Evolutionary conservation across 2,888 invertebrate genomes (phyloP).

Genomic region (Eupithecia vulgata): DNA sequence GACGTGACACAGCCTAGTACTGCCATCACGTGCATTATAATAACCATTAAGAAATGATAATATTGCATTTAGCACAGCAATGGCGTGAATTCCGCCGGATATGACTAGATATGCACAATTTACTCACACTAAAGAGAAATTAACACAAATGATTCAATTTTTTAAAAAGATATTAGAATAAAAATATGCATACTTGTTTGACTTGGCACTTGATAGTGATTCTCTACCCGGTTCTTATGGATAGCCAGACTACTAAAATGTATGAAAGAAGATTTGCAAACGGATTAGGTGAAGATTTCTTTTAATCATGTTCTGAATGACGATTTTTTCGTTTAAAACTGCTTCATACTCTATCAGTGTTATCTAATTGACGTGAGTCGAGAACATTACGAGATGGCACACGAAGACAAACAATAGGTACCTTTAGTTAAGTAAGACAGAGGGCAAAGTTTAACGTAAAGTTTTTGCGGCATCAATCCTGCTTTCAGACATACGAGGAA

Average conservation of each 20-base stretch:
- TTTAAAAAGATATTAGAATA: neutral
- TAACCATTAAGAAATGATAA: slow-evolving; percentile 29
- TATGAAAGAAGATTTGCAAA: neutral
- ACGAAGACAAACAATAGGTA: slow-evolving; percentile 34
- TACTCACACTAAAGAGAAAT: slow-evolving; percentile 12
- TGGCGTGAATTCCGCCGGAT: slow-evolving; percentile 13
- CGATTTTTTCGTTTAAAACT: neutral
- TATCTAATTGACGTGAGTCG: neutral
- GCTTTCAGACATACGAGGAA: slow-evolving; percentile 55
- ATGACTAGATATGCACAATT: slow-evolving; percentile 13
- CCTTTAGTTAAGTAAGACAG: neutral
- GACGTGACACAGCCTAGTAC: slow-evolving; percentile 34
- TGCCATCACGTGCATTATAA: slow-evolving; percentile 45
- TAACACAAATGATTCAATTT: slow-evolving; percentile 1
- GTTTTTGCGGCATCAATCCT: slow-evolving; percentile 48
- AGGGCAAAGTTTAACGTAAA: slow-evolving; percentile 43
- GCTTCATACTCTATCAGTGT: neutral
- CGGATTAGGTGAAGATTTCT: neutral
- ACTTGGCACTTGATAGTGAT: neutral
- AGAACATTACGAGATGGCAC: slow-evolving; percentile 7
- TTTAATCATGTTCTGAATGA: neutral
- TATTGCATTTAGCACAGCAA: slow-evolving; percentile 18
- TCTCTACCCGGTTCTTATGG: neutral
- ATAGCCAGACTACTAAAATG: neutral
- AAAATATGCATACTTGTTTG: neutral